Percentiles rank a stretch among this genome's conserved stretches.
Conservation (phyloP, 2,888 invertebrate genomes). For the Acanthoscelides obtectus region DNA sequence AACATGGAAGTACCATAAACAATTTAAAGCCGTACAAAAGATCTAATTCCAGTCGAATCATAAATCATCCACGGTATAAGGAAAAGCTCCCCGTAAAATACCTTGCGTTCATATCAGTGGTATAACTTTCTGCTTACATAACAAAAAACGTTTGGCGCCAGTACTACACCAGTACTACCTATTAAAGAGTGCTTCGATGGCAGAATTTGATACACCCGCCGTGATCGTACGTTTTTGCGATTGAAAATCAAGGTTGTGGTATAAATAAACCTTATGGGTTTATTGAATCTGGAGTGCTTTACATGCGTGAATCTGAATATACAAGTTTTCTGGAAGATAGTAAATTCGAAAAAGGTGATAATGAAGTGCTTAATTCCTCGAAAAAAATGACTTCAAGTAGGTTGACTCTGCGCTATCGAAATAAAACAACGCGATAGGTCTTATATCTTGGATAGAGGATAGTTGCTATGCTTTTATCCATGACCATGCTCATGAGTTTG, state of each 20-base stretch:
- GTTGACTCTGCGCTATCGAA: too few relatives aligned
- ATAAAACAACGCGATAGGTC: too few relatives aligned
- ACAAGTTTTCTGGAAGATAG: too few relatives aligned
- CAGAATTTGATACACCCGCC: not conserved
- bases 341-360: too few relatives aligned
- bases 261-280: not conserved
- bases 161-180: not conserved
- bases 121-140: not conserved
- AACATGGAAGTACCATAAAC: too few relatives aligned
- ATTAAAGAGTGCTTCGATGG: not conserved
- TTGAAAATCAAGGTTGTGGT: not conserved
- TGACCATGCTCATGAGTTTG: too few relatives aligned
- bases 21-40: too few relatives aligned
- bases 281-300: not conserved
- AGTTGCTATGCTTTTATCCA: too few relatives aligned
- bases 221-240: not conserved
- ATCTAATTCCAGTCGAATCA: too few relatives aligned
- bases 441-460: too few relatives aligned
- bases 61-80: not conserved
- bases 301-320: not conserved
- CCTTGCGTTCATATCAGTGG: not conserved
- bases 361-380: too few relatives aligned
- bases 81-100: not conserved
- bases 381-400: too few relatives aligned
- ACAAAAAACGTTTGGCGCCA: not conserved